Conservation (phyloP, 2,113 vertebrate genomes). For the Polyodon spathula region DNA sequence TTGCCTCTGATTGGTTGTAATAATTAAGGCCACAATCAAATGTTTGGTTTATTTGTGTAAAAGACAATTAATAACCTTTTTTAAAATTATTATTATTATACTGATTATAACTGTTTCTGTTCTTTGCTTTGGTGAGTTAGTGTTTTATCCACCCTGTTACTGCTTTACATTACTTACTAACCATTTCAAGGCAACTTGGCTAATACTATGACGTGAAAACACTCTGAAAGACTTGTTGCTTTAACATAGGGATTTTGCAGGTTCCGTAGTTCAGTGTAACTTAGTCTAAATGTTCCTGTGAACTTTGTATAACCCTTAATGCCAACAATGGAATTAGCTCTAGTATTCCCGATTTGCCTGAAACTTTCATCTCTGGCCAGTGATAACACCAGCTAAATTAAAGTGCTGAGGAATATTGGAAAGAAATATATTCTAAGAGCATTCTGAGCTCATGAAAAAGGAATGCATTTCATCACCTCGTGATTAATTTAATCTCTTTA, state of each 20-base stretch:
- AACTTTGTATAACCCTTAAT: constrained; percentile 77
- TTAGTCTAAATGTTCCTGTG: constrained; percentile 54
- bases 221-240: constrained; percentile 3
- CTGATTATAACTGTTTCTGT: neutral
- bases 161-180: constrained; percentile 10
- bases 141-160: neutral
- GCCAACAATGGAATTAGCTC: constrained; percentile 72
- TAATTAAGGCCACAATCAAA: too few relatives aligned
- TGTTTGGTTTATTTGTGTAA: too few relatives aligned
- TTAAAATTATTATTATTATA: too few relatives aligned
- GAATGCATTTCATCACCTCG: constrained; percentile 51
- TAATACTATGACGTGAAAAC: constrained; percentile 2
- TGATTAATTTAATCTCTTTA: constrained; percentile 70
- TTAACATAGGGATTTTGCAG: constrained; percentile 45
- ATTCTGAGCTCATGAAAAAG: constrained; percentile 52
- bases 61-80: too few relatives aligned
- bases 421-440: constrained; percentile 62
- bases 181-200: neutral
- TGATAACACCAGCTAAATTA: constrained; percentile 72
- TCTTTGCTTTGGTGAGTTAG: neutral
- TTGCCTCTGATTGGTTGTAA: too few relatives aligned
- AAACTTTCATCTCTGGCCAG: constrained; percentile 78
- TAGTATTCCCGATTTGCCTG: constrained; percentile 55
- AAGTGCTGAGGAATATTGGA: constrained; percentile 63
- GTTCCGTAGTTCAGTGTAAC: constrained; percentile 45